These are phyloP conservation scores for Yasuhikotakia modesta DNA, from an alignment of 2,797 vertebrate genomes.

Conservation along the genomic window DNA sequence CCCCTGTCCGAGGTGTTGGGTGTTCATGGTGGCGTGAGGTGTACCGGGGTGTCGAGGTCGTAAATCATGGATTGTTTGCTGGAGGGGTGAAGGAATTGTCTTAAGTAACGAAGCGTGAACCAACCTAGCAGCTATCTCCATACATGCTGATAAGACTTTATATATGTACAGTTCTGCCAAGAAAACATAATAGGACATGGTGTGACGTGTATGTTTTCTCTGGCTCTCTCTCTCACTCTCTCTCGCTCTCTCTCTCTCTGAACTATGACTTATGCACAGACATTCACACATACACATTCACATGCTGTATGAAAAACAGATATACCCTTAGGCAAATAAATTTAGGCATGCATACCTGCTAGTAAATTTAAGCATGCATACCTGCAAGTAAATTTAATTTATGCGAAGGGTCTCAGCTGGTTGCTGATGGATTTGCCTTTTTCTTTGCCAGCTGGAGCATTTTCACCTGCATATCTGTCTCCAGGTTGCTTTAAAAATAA, in stretches of 20 bases:
- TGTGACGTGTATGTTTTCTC: constrained; percentile 19
- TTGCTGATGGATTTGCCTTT: constrained; percentile 9
- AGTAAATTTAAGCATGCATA: background rate
- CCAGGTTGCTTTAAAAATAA: background rate
- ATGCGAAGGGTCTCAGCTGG: background rate
- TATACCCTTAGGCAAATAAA: too few relatives aligned
- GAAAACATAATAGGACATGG: constrained; percentile 31
- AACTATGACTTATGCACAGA: constrained; percentile 31
- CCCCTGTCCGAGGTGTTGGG: background rate
- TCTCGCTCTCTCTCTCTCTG: background rate
- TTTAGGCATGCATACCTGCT: background rate
- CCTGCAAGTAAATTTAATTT: background rate
- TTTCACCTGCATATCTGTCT: background rate
- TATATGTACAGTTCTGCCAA: constrained; percentile 33
- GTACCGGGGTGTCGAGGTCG: constrained; percentile 10
- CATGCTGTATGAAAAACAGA: background rate
- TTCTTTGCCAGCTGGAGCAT: background rate
- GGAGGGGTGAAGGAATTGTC: constrained; percentile 15
- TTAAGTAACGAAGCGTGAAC: constrained; percentile 28
- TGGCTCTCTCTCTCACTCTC: constrained; percentile 4
- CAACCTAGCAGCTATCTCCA: constrained; percentile 17
- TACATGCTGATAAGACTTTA: constrained; percentile 42
- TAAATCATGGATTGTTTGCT: constrained; percentile 31
- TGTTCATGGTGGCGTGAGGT: constrained; percentile 17
- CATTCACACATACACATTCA: background rate